phyloP scores from a whole-genome alignment of 2,888 invertebrate species.

The Pristionchus mayeri region DNA sequence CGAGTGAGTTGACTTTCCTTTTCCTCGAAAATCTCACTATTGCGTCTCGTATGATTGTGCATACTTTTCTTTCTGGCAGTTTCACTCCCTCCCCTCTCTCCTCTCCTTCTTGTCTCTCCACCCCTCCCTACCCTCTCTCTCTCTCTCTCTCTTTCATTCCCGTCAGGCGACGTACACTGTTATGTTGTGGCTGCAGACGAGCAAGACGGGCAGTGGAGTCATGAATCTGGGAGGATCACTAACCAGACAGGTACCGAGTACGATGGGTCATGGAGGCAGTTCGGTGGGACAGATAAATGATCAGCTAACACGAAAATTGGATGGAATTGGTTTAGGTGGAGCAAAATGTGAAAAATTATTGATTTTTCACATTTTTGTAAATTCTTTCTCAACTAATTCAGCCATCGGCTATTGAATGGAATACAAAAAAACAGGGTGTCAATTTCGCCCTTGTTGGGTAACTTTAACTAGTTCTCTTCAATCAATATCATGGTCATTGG shows the following conservation, averaged over 20 bases:
- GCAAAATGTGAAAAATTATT: constrained; percentile 94
- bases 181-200: constrained; percentile 98
- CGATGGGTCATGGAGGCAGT: not conserved
- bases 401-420: too few species aligned
- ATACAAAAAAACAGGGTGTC: too few species aligned
- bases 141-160: constrained; percentile 49
- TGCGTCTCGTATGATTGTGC: not conserved
- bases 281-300: not conserved
- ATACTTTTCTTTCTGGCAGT: not conserved
- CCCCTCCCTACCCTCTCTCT: constrained; percentile 1
- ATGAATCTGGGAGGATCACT: constrained; percentile 99
- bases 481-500: too few species aligned
- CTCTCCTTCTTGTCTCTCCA: not conserved
- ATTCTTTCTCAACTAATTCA: too few species aligned
- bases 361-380: constrained; percentile 81
- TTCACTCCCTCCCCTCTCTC: not conserved
- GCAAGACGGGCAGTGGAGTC: constrained; percentile 90
- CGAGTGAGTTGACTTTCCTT: constrained; percentile 52
- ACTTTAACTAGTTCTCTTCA: too few species aligned
- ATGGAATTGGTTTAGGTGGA: constrained; percentile 85
- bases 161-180: constrained; percentile 88
- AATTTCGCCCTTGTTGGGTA: too few species aligned
- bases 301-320: not conserved
- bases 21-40: too few species aligned
- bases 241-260: constrained; percentile 87